A percentile compares a stretch with the other conserved stretches of the same genome.
These are phyloP conservation scores for Eupithecia dodoneata DNA, from an alignment of 2,888 invertebrate species.

Conservation along the genomic window DNA sequence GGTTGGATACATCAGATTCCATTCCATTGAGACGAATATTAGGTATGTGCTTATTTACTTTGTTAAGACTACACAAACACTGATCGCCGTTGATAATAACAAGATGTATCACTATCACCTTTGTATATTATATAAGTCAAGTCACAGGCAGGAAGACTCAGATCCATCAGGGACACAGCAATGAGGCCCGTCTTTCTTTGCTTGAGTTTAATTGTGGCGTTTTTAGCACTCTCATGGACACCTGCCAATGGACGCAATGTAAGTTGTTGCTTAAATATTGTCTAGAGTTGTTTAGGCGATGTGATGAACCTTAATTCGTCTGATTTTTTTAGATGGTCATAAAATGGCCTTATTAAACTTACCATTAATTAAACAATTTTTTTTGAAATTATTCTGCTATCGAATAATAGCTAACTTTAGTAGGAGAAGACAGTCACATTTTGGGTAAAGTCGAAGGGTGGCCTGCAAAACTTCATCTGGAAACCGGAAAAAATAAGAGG, in stretches of 20 bases:
- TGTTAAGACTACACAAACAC: background rate
- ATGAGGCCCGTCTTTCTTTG: background rate
- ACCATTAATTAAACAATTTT: too few relatives aligned
- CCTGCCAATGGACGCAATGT: background rate
- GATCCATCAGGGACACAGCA: background rate
- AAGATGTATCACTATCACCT: background rate
- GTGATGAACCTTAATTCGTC: too few relatives aligned
- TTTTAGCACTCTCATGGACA: background rate
- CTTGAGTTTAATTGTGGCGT: background rate
- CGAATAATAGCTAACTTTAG: too few relatives aligned
- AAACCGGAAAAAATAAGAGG: too few relatives aligned
- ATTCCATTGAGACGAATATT: background rate
- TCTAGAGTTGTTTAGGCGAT: too few relatives aligned
- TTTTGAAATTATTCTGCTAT: too few relatives aligned
- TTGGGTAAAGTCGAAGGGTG: too few relatives aligned
- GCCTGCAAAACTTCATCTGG: too few relatives aligned
- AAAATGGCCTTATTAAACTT: too few relatives aligned
- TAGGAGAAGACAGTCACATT: too few relatives aligned
- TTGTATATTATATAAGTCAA: background rate
- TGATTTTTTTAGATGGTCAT: too few relatives aligned
- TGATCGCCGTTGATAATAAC: background rate
- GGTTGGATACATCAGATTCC: background rate
- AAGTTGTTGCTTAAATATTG: background rate
- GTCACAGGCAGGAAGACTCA: background rate
- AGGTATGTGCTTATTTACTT: conserved; percentile 2